These are phyloP conservation scores for Arbacia lixula DNA, from an alignment of 53 echinoderm and acorn worm genomes.

Conservation along the genomic window DNA sequence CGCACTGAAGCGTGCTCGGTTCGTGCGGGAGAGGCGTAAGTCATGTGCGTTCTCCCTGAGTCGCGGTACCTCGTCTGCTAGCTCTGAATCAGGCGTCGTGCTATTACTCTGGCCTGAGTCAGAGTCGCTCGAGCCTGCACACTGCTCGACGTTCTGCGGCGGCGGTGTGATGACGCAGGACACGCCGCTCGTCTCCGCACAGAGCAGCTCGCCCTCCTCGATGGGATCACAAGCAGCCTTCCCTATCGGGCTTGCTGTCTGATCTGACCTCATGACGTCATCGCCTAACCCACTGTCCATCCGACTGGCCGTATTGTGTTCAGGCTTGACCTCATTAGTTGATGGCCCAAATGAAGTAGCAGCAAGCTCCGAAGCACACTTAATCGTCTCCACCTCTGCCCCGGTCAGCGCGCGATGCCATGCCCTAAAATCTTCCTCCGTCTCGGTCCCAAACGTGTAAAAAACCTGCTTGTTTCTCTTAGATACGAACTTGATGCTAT, in stretches of 20 bases:
- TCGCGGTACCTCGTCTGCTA: constrained; percentile 17
- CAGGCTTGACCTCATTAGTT: not conserved
- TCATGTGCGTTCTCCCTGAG: constrained; percentile 36
- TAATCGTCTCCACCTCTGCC: not conserved
- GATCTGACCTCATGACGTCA: constrained; percentile 2
- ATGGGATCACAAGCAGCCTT: constrained; percentile 3
- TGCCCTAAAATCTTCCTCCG: constrained; percentile 31
- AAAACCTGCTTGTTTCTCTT: constrained; percentile 1
- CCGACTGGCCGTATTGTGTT: constrained; percentile 7
- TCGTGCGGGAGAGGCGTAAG: not conserved
- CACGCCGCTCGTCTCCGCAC: not conserved
- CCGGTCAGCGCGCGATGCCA: constrained; percentile 40
- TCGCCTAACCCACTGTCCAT: constrained; percentile 68
- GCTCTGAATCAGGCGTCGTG: constrained; percentile 43
- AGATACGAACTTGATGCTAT: constrained; percentile 44
- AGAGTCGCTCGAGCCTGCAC: constrained; percentile 31
- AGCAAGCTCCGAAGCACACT: not conserved
- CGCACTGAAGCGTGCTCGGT: constrained; percentile 31
- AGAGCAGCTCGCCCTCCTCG: not conserved
- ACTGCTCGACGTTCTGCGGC: not conserved
- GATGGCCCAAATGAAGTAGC: not conserved
- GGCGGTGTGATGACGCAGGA: constrained; percentile 2
- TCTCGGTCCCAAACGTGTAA: constrained; percentile 40
- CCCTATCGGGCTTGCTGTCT: not conserved
- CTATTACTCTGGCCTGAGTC: constrained; percentile 39